Conservation (phyloP, 2,797 vertebrate genomes). For the Epinephelus coioides region DNA sequence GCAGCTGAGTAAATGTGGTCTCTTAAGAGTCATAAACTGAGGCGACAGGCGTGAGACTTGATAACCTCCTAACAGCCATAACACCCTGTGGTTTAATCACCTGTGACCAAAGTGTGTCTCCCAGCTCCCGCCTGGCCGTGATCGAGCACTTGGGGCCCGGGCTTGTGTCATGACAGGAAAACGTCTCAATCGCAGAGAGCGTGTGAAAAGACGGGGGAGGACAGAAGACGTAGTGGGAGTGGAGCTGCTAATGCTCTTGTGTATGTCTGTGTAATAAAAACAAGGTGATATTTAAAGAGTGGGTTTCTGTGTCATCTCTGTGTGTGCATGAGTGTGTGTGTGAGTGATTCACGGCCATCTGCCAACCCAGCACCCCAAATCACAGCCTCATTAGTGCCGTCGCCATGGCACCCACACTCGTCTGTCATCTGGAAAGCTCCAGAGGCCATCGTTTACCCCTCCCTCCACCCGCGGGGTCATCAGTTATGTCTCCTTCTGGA, state of each 20-base stretch:
- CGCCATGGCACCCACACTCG: conserved; percentile 65
- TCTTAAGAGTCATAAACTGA: conserved; percentile 39
- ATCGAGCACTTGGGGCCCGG: conserved; percentile 43
- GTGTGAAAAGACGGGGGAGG: conserved; percentile 19
- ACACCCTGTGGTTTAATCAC: conserved; percentile 67
- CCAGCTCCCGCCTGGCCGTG: conserved; percentile 33
- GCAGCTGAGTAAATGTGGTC: conserved; percentile 63
- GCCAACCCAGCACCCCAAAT: conserved; percentile 67
- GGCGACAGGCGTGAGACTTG: conserved; percentile 56
- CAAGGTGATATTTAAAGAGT: conserved; percentile 81
- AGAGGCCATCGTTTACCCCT: conserved; percentile 51
- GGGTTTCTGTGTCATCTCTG: conserved; percentile 61
- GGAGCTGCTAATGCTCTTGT: conserved; percentile 77
- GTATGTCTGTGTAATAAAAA: conserved; percentile 85
- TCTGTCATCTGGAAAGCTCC: conserved; percentile 75
- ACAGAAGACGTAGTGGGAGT: conserved; percentile 54
- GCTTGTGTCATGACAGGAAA: conserved; percentile 38
- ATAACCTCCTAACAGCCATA: conserved; percentile 56
- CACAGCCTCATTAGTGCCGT: conserved; percentile 76
- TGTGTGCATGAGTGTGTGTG: conserved; percentile 10
- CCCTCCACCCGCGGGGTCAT: conserved; percentile 49
- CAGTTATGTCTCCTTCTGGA: conserved; percentile 64
- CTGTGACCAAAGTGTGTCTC: conserved; percentile 70
- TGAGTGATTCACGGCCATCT: conserved; percentile 77
- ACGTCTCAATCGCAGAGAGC: conserved; percentile 50